These are phyloP conservation scores for Danionella cerebrum DNA, from an alignment of 2,113 vertebrate genomes.

Conservation along the genomic window DNA sequence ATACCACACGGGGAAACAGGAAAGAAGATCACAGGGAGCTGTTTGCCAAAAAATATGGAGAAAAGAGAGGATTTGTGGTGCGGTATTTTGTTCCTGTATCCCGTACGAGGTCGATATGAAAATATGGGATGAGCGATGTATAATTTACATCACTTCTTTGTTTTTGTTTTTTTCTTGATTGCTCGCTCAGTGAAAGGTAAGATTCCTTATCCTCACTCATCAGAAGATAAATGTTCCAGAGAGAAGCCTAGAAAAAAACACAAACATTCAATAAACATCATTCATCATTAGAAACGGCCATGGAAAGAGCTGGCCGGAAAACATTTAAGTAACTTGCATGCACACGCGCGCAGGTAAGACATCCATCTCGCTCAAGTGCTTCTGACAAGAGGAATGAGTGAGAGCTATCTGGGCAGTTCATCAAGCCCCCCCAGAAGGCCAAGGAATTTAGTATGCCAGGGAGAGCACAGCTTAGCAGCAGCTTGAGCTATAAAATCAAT, in stretches of 20 bases:
- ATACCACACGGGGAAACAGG: too few species aligned
- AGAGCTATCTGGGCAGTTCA: constrained; percentile 27
- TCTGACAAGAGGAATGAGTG: constrained; percentile 36
- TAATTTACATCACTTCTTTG: too few species aligned
- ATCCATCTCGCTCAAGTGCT: constrained; percentile 23
- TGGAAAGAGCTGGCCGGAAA: background rate
- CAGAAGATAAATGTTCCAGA: background rate
- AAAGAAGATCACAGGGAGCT: too few species aligned
- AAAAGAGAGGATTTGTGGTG: too few species aligned
- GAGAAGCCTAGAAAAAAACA: background rate
- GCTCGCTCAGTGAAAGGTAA: too few species aligned
- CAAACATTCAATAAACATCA: background rate
- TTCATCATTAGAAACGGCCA: background rate
- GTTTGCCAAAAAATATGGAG: too few species aligned
- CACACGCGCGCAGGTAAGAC: constrained; percentile 24
- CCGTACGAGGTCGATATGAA: too few species aligned
- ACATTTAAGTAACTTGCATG: constrained; percentile 1
- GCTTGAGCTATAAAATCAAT: constrained; percentile 41
- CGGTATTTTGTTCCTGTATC: too few species aligned
- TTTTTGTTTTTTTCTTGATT: too few species aligned
- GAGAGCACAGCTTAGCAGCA: constrained; percentile 32
- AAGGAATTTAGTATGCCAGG: constrained; percentile 38
- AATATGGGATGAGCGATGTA: too few species aligned
- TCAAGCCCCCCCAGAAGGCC: constrained; percentile 32
- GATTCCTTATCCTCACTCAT: background rate